phyloP scores from a whole-genome alignment of 2,888 invertebrate genomes.

The Gymnocheta viridis region DNA sequence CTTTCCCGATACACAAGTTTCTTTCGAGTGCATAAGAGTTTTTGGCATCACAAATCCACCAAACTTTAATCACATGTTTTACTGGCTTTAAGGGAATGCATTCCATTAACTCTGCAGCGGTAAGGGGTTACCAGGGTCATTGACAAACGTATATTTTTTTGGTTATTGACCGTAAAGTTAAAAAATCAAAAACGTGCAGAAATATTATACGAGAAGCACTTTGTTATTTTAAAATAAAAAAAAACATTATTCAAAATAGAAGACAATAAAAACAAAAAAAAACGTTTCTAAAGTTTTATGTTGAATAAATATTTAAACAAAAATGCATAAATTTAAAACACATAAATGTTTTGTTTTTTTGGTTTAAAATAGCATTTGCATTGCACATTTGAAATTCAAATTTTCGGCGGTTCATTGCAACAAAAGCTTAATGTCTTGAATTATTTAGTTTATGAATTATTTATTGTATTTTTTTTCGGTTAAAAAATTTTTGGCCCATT shows the following conservation, averaged over 20 bases:
- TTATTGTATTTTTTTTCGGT: not conserved
- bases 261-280: too few relatives aligned
- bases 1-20: not conserved
- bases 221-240: too few relatives aligned
- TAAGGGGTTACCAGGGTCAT: too few relatives aligned
- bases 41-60: not conserved
- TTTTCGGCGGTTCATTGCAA: not conserved
- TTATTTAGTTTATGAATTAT: not conserved
- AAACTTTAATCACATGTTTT: not conserved
- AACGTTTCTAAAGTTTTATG: too few relatives aligned
- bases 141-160: too few relatives aligned
- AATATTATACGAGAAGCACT: too few relatives aligned
- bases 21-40: not conserved
- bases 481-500: not conserved
- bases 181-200: too few relatives aligned
- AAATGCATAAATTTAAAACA: not conserved
- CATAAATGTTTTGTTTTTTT: not conserved
- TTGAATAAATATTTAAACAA: not conserved
- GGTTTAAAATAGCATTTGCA: not conserved
- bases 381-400: not conserved
- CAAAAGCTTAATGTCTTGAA: not conserved
- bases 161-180: too few relatives aligned
- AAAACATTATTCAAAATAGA: too few relatives aligned
- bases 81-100: too few relatives aligned
- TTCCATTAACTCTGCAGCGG: too few relatives aligned